These are phyloP conservation scores for Antechinus flavipes DNA, from an alignment of 2,113 vertebrate species.

Conservation along the genomic window DNA sequence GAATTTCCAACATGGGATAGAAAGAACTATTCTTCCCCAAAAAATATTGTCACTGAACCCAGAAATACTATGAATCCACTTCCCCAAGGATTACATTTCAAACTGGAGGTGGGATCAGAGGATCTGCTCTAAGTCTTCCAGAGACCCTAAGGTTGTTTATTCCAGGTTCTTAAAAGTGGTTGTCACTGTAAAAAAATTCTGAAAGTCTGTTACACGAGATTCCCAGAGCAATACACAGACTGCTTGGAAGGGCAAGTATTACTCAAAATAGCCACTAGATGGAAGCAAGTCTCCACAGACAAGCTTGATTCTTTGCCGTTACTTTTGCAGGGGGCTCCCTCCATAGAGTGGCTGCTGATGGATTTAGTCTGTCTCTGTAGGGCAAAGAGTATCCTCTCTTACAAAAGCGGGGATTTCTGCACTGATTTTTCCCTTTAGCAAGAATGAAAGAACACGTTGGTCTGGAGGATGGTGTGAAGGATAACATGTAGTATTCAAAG, in stretches of 20 bases:
- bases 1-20: background rate
- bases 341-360: background rate
- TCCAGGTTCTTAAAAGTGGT: background rate
- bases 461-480: background rate
- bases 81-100: background rate
- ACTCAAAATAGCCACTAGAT: conserved; percentile 48
- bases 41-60: background rate
- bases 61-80: background rate
- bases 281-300: conserved; percentile 49
- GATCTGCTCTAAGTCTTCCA: background rate
- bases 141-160: too few species aligned
- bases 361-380: background rate
- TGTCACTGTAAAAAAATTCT: background rate
- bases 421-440: background rate
- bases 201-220: background rate
- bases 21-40: background rate
- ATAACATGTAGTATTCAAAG: background rate
- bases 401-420: background rate
- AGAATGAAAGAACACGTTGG: background rate
- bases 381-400: background rate
- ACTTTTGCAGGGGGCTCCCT: background rate
- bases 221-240: background rate
- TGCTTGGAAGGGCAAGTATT: background rate
- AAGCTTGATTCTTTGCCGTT: background rate
- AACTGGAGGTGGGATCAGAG: background rate